Percentiles rank a stretch among this genome's conserved stretches.
Evolutionary conservation across 2,888 invertebrate species (phyloP).

Genomic region (Cantharis lateralis): DNA sequence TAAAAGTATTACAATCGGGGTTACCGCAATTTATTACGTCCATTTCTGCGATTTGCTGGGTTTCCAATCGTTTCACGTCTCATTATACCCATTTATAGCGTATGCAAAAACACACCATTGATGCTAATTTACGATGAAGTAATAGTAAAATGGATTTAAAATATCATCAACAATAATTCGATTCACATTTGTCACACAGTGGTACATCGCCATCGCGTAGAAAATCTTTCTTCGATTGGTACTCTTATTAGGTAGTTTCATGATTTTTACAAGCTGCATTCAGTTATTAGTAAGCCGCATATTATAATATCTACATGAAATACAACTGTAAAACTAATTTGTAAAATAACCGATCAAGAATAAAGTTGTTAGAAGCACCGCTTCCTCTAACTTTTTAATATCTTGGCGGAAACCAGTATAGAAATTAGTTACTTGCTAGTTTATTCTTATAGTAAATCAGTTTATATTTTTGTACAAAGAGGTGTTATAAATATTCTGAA

Average conservation of each 20-base stretch:
- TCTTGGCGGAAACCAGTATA: background rate
- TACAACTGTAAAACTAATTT: background rate
- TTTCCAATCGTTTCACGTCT: slow-evolving; percentile 2
- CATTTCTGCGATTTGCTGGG: background rate
- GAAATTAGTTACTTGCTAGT: background rate
- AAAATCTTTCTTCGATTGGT: background rate
- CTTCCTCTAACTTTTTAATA: background rate
- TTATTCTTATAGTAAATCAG: too few relatives aligned
- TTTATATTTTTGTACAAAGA: too few relatives aligned
- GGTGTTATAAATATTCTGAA: too few relatives aligned
- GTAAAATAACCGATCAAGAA: background rate
- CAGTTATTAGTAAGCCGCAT: background rate
- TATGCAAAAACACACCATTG: background rate
- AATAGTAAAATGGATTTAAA: background rate
- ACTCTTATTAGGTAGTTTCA: background rate
- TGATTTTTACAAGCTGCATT: background rate
- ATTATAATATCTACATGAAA: background rate
- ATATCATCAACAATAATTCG: background rate
- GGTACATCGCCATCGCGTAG: background rate
- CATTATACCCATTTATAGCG: background rate
- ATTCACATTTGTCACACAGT: background rate
- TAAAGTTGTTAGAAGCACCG: background rate
- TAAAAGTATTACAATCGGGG: background rate
- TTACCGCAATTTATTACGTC: background rate
- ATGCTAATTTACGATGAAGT: background rate